These are phyloP conservation scores for Enhydra lutris DNA, from an alignment of 2,113 vertebrate species.

Conservation along the genomic window DNA sequence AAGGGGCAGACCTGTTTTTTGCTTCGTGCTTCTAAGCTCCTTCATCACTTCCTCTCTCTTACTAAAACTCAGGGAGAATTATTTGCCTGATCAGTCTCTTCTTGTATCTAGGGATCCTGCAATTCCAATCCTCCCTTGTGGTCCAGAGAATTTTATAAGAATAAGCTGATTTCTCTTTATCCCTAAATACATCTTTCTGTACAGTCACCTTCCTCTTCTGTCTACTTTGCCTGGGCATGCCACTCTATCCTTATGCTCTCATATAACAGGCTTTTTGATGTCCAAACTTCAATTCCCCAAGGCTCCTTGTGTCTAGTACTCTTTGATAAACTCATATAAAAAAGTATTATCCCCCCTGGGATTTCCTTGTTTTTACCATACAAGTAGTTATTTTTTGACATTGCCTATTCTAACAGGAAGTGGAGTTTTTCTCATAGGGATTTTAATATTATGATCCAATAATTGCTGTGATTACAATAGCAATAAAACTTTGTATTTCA, in stretches of 20 bases:
- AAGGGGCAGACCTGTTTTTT: not conserved
- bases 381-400: not conserved
- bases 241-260: not conserved
- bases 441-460: not conserved
- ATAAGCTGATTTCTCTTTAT: not conserved
- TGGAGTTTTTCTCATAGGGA: not conserved
- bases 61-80: not conserved
- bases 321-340: not conserved
- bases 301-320: not conserved
- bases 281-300: not conserved
- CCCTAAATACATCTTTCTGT: not conserved
- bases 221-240: not conserved
- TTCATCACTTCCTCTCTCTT: not conserved
- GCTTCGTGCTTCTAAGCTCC: not conserved
- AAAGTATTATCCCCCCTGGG: not conserved
- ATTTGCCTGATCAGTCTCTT: not conserved
- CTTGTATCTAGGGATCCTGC: not conserved
- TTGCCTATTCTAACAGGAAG: not conserved
- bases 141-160: not conserved
- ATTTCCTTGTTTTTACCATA: not conserved
- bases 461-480: not conserved
- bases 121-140: not conserved
- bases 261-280: not conserved
- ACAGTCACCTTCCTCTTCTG: not conserved
- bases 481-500: not conserved